Evolutionary conservation across 2,888 invertebrate genomes (phyloP).

Genomic region (Ophion slaviceki): DNA sequence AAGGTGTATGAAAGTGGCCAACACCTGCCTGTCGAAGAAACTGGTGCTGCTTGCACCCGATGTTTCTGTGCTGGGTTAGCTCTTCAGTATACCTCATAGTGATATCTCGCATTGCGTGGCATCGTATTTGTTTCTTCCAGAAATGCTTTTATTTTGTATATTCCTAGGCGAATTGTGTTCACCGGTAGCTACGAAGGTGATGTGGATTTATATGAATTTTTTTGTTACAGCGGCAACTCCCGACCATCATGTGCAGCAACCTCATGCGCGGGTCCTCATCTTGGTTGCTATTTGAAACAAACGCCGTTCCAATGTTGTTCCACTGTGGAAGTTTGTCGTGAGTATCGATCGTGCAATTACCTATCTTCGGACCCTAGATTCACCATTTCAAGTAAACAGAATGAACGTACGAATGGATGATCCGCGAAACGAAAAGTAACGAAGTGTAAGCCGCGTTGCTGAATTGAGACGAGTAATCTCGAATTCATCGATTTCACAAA

Average conservation of each 20-base stretch:
- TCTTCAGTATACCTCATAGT: neutral
- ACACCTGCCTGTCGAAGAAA: constrained; percentile 24
- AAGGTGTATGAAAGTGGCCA: constrained; percentile 73
- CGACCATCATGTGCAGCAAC: neutral
- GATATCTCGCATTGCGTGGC: neutral
- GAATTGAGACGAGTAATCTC: neutral
- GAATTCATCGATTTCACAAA: constrained; percentile 16
- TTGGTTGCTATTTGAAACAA: constrained; percentile 5
- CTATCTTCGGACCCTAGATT: neutral
- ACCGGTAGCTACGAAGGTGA: no score
- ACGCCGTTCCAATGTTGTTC: constrained; percentile 8
- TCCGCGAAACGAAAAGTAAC: neutral
- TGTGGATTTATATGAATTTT: neutral
- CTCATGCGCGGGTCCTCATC: constrained; percentile 1
- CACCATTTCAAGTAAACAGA: neutral
- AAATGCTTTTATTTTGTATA: no score
- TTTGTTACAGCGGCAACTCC: neutral
- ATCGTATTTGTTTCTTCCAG: no score
- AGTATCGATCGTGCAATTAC: constrained; percentile 9
- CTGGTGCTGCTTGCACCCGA: neutral
- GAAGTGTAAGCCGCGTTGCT: neutral
- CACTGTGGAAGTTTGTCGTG: constrained; percentile 14
- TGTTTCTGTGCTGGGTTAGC: constrained; percentile 15
- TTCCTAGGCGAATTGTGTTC: neutral
- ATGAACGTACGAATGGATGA: neutral